Evolutionary conservation across 1,140 invertebrate genomes (phyloP), one percentile per base, ranked within the genome.

Genomic region (Oncopeltus fasciatus): DNA sequence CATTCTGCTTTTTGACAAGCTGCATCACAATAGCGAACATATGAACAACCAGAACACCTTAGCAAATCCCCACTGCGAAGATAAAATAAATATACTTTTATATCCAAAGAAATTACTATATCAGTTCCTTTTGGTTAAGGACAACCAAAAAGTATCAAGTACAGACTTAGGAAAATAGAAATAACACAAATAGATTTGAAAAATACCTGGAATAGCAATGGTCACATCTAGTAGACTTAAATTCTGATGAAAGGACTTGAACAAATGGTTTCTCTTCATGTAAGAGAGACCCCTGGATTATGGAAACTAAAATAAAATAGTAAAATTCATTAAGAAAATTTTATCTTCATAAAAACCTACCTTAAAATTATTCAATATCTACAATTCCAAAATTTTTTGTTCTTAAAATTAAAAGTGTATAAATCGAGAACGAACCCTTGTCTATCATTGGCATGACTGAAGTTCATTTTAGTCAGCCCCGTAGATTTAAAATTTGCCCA

Each of bases 21-120:
- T 29, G 78, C 78, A 59, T 82, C 81, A 69, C 89, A 92, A 66
- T 91, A 92, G 70, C 83, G 79, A 1, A 87, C 84, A 70, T 83
- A 88, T n/a, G 83, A 78, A 71, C 88, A 90, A n/a, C 77, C 83
- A 1, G 84, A 83, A 72, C 88, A 90, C 74, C 85, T 88, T 2
- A 79, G 73, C 5, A 89, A 74, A 68, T 84, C 81, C 1, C 74
- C 74, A 63, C 85, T 87, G 69, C 68, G 79, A 77, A 60, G 67
- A 60, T 63, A 67, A 60, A 1, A 51, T 11, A 11, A 24, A 5
- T 27, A 14, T 44, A 28, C n/a, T 49, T 49, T 53, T 9, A 46
- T 46, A 46, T 5, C 4, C 8, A 46, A 4, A 46, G 44, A 20
- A 46, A 46, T 46, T 20, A n/a, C n/a, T n/a, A n/a, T n/a, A n/a